These are phyloP conservation scores for Drosophila leontia DNA, from an alignment of 1,140 invertebrate species.

Conservation along the genomic window DNA sequence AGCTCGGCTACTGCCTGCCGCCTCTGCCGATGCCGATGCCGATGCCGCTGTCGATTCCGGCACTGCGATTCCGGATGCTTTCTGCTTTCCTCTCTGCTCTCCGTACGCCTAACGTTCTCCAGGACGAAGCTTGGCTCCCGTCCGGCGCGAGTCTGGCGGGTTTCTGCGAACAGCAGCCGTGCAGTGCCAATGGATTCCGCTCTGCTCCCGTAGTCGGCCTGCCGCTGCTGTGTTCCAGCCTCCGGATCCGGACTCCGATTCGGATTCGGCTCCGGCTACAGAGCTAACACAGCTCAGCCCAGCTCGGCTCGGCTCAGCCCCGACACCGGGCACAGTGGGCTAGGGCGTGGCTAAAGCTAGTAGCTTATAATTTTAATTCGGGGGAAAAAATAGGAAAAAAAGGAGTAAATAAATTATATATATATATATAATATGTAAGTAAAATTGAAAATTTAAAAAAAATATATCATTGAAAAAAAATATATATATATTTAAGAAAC, in stretches of 20 bases:
- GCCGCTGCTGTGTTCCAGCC: slow-evolving; percentile 29
- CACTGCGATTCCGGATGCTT: slow-evolving; percentile 14
- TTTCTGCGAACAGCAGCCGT: slow-evolving; percentile 60
- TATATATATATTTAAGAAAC: no score
- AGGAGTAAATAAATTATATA: no score
- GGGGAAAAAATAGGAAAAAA: no score
- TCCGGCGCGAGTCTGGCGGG: slow-evolving; percentile 26
- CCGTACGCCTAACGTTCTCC: slow-evolving; percentile 24
- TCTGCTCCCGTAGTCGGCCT: slow-evolving; percentile 43
- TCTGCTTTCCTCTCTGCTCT: slow-evolving; percentile 13
- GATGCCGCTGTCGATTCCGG: slow-evolving; percentile 3
- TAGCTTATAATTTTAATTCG: no score
- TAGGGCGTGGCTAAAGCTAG: background rate
- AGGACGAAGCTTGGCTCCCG: slow-evolving; percentile 36
- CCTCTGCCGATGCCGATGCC: background rate
- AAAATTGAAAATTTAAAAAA: no score
- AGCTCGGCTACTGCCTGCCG: slow-evolving; percentile 14
- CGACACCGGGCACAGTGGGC: slow-evolving; percentile 5
- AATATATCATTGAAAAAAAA: no score
- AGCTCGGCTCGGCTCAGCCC: slow-evolving; percentile 2
- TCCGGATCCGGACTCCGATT: slow-evolving; percentile 50
- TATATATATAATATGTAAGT: no score
- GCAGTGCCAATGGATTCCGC: slow-evolving; percentile 53
- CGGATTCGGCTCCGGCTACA: slow-evolving; percentile 12
- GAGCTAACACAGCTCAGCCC: slow-evolving; percentile 17